phyloP scores from a whole-genome alignment of 2,113 vertebrate genomes.

The Dermatemys mawii region DNA sequence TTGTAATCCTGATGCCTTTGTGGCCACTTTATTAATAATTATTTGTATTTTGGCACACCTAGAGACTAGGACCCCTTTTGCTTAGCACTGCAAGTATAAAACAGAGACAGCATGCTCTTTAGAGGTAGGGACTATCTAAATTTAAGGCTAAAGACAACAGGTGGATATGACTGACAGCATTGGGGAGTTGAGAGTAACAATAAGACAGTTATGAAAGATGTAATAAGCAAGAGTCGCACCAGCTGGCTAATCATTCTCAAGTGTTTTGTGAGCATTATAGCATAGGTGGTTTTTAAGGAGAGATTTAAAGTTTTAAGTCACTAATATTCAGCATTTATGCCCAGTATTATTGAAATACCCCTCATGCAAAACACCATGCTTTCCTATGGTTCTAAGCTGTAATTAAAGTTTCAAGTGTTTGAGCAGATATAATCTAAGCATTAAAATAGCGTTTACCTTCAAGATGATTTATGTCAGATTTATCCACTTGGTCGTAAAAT shows the following conservation, averaged over 20 bases:
- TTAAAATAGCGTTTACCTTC: conserved; percentile 4
- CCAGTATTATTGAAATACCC: conserved; percentile 60
- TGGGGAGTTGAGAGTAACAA: not conserved
- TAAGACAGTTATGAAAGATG: not conserved
- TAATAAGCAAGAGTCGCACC: not conserved
- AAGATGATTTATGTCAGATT: not conserved
- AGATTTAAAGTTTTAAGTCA: conserved; percentile 49
- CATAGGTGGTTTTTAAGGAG: conserved; percentile 37
- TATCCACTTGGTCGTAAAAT: conserved; percentile 1
- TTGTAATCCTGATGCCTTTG: not conserved
- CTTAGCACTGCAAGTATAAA: fast-evolving
- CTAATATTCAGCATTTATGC: not conserved
- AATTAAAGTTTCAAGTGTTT: conserved; percentile 10
- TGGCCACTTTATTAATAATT: fast-evolving
- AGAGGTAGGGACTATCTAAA: too few relatives aligned
- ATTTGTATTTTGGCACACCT: fast-evolving
- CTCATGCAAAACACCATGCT: conserved; percentile 60
- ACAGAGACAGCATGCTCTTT: too few relatives aligned
- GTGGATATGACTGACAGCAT: not conserved
- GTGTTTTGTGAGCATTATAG: not conserved
- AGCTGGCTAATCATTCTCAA: conserved; percentile 22
- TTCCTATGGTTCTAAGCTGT: conserved; percentile 45
- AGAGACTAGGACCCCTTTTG: not conserved
- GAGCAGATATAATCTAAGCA: not conserved
- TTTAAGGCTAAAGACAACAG: not conserved